phyloP scores from a whole-genome alignment of 2,113 vertebrate species.

The Protobothrops flavoviridis region DNA sequence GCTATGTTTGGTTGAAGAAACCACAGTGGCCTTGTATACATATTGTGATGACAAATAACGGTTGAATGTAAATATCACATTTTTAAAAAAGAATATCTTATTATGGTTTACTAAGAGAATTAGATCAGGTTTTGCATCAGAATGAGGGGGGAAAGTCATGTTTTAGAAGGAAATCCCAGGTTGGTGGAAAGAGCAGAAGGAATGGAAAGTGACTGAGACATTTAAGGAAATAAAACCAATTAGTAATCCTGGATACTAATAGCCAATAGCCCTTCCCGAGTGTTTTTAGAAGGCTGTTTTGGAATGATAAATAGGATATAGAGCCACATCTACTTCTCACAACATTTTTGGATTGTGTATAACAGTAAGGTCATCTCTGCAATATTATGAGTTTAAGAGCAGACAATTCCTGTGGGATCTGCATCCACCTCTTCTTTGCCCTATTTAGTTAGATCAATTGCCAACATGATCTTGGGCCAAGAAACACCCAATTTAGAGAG shows the following conservation, averaged over 20 bases:
- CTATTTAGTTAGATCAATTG: not conserved
- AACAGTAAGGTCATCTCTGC: not conserved
- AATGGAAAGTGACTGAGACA: not conserved
- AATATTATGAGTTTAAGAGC: not conserved
- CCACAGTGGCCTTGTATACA: not conserved
- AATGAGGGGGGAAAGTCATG: not conserved
- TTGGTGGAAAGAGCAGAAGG: not conserved
- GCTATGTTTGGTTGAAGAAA: not conserved
- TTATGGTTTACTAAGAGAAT: not conserved
- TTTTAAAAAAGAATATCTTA: not conserved
- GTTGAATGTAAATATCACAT: not conserved
- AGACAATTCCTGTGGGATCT: not conserved
- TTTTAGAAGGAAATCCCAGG: not conserved
- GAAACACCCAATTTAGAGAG: not conserved
- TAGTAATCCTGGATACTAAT: not conserved
- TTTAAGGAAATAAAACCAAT: not conserved
- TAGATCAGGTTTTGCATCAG: not conserved
- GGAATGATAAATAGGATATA: not conserved
- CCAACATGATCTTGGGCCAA: not conserved
- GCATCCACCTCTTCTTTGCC: not conserved
- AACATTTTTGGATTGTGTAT: not conserved
- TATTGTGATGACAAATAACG: not conserved
- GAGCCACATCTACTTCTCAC: too few species aligned
- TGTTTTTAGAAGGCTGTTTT: not conserved
- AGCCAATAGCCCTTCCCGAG: not conserved